Evolutionary conservation across 2,888 invertebrate genomes (phyloP), one percentile per base, ranked within the genome.

Genomic region (Nipponacmea schrenckii): DNA sequence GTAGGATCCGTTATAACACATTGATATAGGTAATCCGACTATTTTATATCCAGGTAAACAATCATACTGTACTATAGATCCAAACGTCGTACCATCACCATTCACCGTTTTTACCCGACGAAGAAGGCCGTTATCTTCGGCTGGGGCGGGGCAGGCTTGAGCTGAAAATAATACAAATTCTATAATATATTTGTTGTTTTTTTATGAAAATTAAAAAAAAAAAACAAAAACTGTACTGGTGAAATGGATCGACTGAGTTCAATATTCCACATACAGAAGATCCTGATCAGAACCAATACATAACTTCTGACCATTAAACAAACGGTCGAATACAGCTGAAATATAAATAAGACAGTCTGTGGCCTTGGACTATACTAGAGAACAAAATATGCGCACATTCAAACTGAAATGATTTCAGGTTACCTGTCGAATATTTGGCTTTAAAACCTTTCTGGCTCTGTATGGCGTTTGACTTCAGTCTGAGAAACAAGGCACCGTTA

Each of bases 371-470:
- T 10, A 67, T 7, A 45, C 3, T 12, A n/a, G 46, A 17, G 15
- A 10, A 20, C 46, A 2, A 20, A 69, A 20, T 10, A 27, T n/a
- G 12, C 10, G 8, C 17, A 26, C 45, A 31, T 31, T 31, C 3
- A 31, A 39, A 39, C n/a, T n/a, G 10, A 7, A 39, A 39, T 39
- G 39, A 39, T 2, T 39, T 39, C 39, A 39, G 39, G 71, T 17
- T 74, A 79, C 79, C 74, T 24, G 73, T 63, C 27, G 79, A 79
- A 17, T 64, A 79, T n/a, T 46, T 72, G 8, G 74, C 79, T n/a
- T 39, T 26, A 68, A 76, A 79, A 7, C 79, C 79, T 39, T 20
- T 65, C 10, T 64, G 45, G 39, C 67, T 73, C 39, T 26, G 17
- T 3, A 75, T 68, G 7, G 77, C 72, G 50, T 71, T 65, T 20